Percentiles rank a stretch among this genome's conserved stretches.
These are phyloP conservation scores for Callyntrura sp. DNA, from an alignment of 2,888 invertebrate species.

Conservation along the genomic window DNA sequence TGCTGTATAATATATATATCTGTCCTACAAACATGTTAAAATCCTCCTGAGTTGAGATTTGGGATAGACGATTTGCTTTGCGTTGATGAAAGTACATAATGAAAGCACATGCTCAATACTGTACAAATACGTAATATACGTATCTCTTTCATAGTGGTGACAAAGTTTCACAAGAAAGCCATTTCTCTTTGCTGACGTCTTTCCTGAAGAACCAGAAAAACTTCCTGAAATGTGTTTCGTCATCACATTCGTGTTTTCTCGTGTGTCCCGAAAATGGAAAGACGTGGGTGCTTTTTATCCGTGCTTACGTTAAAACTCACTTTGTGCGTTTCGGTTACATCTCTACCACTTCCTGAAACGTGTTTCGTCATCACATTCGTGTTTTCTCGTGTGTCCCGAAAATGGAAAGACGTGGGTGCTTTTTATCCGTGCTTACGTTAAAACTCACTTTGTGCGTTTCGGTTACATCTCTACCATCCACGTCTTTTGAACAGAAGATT, in stretches of 20 bases:
- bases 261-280: neutral
- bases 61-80: too few species aligned
- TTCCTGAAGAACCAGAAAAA: conserved; percentile 36
- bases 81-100: neutral
- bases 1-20: too few species aligned
- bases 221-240: conserved; percentile 1
- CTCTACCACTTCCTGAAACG: neutral
- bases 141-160: neutral
- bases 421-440: neutral
- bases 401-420: conserved; percentile 22
- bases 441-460: too few species aligned
- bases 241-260: conserved; percentile 11
- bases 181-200: conserved; percentile 38
- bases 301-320: neutral
- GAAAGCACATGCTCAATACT: too few species aligned
- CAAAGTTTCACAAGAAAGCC: conserved; percentile 4
- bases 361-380: conserved; percentile 24
- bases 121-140: too few species aligned
- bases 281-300: conserved; percentile 11
- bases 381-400: neutral
- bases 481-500: too few species aligned
- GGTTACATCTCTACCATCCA: neutral
- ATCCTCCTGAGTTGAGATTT: too few species aligned
- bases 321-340: too few species aligned
- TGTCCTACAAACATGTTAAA: neutral